Evolutionary conservation across 2,797 vertebrate species (phyloP), one percentile per base, ranked within the genome.

Genomic region (Momotus momota): DNA sequence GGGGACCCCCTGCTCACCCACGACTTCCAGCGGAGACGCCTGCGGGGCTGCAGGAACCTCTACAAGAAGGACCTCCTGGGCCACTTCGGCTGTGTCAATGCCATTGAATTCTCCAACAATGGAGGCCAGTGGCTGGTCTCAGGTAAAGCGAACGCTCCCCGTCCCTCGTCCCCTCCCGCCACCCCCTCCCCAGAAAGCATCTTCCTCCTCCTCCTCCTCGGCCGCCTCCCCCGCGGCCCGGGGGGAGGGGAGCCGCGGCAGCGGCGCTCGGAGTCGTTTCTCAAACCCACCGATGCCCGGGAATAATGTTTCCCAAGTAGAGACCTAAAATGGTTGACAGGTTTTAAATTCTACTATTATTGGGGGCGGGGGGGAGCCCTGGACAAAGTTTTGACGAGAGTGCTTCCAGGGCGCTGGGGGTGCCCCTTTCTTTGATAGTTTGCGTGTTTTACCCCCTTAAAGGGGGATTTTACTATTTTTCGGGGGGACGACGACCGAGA

Each of bases 61-160:
- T 99, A 98, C 98, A 99, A 99, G 98, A 99, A 99, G 97, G 99
- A 99, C 93, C 98, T 99, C 98, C 99, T 99, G 92, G 99, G 99
- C 66, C 99, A 99, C 98, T 99, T 99, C 98, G 99, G 99, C 97
- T 99, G 99, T 97, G 99, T 99, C 98, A 99, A 99, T 98, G 99
- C 99, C 98, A 99, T 99, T 96, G 99, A 99, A 98, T 99, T 99
- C 98, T 99, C 99, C 98, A 99, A 99, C 98, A 99, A 98, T 98
- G 99, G 99, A 96, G 99, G 99, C 64, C 99, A 99, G 97, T 99
- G 99, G 99, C 98, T 99, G 96, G 99, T 99, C 98, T 99, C 99
- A 95, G 99, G 99, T 99, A 98, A 98, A 98, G 95, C 77, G 46
- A 45, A 74, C 87, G 94, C 82, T 85, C 73, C 74, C 86, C 69